Base-by-base conservation (phyloP, 1,140 invertebrate species). In the Trichonephila clavata region DNA sequence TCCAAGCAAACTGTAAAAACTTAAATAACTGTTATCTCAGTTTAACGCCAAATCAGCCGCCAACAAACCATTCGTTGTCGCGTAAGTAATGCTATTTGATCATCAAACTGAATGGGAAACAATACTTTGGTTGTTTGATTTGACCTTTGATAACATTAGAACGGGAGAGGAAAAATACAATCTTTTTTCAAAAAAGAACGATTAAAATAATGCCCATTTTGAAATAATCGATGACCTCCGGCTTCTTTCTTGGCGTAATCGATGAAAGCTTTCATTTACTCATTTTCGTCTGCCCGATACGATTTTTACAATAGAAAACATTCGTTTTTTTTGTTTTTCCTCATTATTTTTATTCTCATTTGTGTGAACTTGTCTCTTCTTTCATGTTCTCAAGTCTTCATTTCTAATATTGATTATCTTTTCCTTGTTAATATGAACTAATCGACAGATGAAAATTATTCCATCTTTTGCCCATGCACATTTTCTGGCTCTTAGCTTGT, bases 371-470 rank as follows among this genome's bases (percentile, higher is more conserved):
- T 50, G 50, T 13, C 7, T 50, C 50, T n/a, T 4, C n/a, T 14
- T 13, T 20, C 1, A 16, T 27, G 5, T 16, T 39, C 32, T 20
- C 14, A 77, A 39, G 71, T 6, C 86, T 89, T 81, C 50, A 90
- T 90, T 90, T 39, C 89, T 32, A 90, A 90, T 90, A 90, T 90
- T 81, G 89, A 90, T 90, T 90, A 90, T 90, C 27, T 81, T 90
- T 81, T 27, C 57, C 89, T 81, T 90, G 71, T 81, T 90, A 81
- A 83, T 90, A 81, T 83, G 57, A 90, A 90, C 59, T 81, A 57
- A 90, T 90, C 89, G 71, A 32, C 77, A 39, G 77, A 18, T 24
- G 57, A 90, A 60, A 59, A 90, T 83, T 81, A 90, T 24, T 90
- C 77, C 57, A 89, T 89, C 87, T 39, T 4, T 39, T 39, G 32